phyloP scores from a whole-genome alignment of 1,140 invertebrate species.

The Drosophila guanche region DNA sequence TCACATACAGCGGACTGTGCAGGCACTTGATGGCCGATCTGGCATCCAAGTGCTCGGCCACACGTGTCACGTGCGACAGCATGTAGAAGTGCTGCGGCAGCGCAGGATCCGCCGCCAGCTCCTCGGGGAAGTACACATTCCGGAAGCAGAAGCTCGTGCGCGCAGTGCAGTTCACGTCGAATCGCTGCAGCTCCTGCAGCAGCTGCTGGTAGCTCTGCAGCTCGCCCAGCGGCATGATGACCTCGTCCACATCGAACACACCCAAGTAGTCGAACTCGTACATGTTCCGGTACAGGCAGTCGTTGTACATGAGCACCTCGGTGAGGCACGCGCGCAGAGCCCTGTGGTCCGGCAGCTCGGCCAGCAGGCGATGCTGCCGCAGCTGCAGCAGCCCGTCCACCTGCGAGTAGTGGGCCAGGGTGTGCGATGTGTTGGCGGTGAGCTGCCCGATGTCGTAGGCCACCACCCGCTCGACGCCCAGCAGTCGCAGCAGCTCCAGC shows the following conservation, averaged over 20 bases:
- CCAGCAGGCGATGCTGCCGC: constrained; percentile 90
- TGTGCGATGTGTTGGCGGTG: constrained; percentile 62
- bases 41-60: constrained; percentile 93
- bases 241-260: constrained; percentile 95
- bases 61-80: constrained; percentile 94
- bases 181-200: constrained; percentile 11
- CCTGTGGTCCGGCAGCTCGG: constrained; percentile 86
- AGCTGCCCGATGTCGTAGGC: constrained; percentile 89
- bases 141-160: constrained; percentile 92
- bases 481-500: constrained; percentile 92
- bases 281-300: constrained; percentile 96
- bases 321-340: constrained; percentile 93
- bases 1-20: constrained; percentile 92
- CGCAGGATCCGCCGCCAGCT: constrained; percentile 89
- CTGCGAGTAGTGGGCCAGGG: constrained; percentile 88
- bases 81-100: constrained; percentile 94
- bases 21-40: constrained; percentile 95
- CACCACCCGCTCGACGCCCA: constrained; percentile 95
- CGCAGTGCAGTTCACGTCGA: constrained; percentile 7
- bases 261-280: constrained; percentile 95
- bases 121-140: constrained; percentile 94
- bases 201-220: constrained; percentile 26
- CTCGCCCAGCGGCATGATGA: constrained; percentile 90
- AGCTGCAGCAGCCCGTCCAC: constrained; percentile 89
- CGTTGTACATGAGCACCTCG: constrained; percentile 97